Percentiles rank a stretch among this genome's conserved stretches.
phyloP scores from a whole-genome alignment of 2,113 vertebrate species.

The Lynx canadensis region DNA sequence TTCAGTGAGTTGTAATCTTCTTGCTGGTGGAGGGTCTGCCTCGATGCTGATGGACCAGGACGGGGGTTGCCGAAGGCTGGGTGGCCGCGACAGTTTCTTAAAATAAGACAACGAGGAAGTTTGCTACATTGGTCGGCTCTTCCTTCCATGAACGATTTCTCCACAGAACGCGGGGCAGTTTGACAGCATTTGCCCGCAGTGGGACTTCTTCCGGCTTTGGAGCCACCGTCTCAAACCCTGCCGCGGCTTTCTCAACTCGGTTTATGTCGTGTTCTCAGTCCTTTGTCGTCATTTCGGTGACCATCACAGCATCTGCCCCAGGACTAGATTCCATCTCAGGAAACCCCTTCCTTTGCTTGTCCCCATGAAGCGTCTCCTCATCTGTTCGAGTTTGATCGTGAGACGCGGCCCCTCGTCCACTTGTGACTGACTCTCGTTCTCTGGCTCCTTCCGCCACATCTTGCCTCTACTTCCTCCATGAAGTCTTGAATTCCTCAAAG shows the following conservation, averaged over 20 bases:
- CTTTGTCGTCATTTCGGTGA: accelerated
- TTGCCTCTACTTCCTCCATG: no score
- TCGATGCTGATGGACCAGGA: background rate
- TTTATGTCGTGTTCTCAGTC: background rate
- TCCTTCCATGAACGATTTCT: background rate
- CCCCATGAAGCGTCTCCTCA: background rate
- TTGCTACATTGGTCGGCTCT: background rate
- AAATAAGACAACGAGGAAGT: background rate
- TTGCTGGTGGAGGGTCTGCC: background rate
- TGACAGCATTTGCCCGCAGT: background rate
- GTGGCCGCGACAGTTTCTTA: background rate
- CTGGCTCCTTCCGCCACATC: background rate
- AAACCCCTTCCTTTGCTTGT: background rate
- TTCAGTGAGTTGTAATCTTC: background rate
- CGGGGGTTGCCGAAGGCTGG: background rate
- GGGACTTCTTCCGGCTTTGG: background rate
- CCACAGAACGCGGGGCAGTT: accelerated
- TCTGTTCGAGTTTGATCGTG: background rate
- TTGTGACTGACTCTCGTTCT: background rate
- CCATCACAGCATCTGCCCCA: background rate
- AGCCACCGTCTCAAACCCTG: background rate
- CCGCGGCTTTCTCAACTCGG: background rate
- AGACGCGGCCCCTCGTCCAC: background rate
- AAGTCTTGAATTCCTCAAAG: background rate
- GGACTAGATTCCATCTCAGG: background rate